Evolutionary conservation across 2,113 vertebrate genomes (phyloP).

Genomic region (Rostratula benghalensis): DNA sequence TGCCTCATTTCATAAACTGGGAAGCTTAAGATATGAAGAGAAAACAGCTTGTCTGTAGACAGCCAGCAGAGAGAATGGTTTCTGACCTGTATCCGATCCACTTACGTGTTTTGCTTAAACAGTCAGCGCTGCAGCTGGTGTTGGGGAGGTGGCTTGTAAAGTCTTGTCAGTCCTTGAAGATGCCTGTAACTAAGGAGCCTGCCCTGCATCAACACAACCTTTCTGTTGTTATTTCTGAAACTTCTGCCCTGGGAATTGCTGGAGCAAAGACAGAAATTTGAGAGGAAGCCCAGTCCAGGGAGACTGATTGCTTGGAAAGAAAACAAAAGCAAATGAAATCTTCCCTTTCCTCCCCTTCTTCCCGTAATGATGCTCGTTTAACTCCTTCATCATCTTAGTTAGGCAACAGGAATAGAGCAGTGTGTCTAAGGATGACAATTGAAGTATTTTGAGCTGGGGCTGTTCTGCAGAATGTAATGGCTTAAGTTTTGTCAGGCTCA

Average conservation of each 20-base stretch:
- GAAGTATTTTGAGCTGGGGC: background rate
- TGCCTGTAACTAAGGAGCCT: background rate
- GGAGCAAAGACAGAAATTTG: constrained; percentile 44
- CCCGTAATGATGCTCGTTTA: constrained; percentile 17
- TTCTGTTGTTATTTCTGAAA: constrained; percentile 9
- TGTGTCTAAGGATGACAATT: background rate
- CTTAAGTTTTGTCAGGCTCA: background rate
- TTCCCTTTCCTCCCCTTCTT: constrained; percentile 21
- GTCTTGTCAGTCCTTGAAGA: background rate
- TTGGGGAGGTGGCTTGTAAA: background rate
- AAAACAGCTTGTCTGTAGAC: background rate
- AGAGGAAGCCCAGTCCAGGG: constrained; percentile 15
- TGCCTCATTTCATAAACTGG: background rate
- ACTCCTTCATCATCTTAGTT: background rate
- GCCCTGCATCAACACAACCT: constrained; percentile 24
- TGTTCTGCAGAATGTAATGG: background rate
- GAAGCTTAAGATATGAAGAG: background rate
- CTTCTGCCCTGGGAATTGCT: constrained; percentile 32
- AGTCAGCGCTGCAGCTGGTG: background rate
- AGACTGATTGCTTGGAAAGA: constrained; percentile 50
- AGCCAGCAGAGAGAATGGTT: background rate
- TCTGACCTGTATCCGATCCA: background rate
- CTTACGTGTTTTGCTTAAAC: background rate
- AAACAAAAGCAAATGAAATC: constrained; percentile 46
- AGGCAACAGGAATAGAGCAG: background rate